Base-by-base conservation (phyloP, 2,113 vertebrate species). In the Anoura caudifer region DNA sequence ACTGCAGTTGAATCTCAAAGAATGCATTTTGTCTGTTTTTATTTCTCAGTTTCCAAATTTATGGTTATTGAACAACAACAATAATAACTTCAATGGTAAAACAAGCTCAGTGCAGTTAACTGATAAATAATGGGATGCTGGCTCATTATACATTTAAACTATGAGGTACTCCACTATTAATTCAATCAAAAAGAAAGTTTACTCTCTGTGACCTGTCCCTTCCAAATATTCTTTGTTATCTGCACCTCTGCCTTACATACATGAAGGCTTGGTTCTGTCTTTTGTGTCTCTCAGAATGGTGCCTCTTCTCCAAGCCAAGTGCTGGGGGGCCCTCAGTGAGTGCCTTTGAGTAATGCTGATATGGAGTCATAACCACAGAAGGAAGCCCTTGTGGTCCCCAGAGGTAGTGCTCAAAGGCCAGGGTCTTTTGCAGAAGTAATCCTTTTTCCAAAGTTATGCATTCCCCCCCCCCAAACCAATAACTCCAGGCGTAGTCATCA, bases 11-110 rank as follows among this genome's bases (percentile, higher is more conserved):
- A 90, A 65, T 83, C 2, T 70, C 50, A 73, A 72, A 90, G 72
- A 85, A 65, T 69, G 9, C 33, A 91, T 77, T 91, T 93, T 94
- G 43, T 56, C 69, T 52, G 7, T 93, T 38, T 16, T 80, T 87
- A 45, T 70, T 73, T 45, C 90, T 96, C 43, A 59, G 36, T 93
- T 97, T 95, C 28, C 38, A 81, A 93, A 81, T 77, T 28, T 43
- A 81, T 28, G 3, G 16, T 38, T 87, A 61, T 22, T 90, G 81
- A 33, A 79, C 31, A 95, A 86, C 28, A 65, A 52, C 54, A 33
- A 79, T 17, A 95, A 83, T 7, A 90, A 61, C 2, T 90, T 38
- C 81, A 70, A 47, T 4, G 84, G 7, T 67, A 70, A 93, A 95
- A 79, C 16, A 59, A 91, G 54, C 3, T 90, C 28, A 83, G 7